A percentile compares a stretch with the other conserved stretches of the same genome.
These are phyloP conservation scores for Helicoverpa assulta DNA, from an alignment of 2,888 invertebrate species.

Conservation along the genomic window DNA sequence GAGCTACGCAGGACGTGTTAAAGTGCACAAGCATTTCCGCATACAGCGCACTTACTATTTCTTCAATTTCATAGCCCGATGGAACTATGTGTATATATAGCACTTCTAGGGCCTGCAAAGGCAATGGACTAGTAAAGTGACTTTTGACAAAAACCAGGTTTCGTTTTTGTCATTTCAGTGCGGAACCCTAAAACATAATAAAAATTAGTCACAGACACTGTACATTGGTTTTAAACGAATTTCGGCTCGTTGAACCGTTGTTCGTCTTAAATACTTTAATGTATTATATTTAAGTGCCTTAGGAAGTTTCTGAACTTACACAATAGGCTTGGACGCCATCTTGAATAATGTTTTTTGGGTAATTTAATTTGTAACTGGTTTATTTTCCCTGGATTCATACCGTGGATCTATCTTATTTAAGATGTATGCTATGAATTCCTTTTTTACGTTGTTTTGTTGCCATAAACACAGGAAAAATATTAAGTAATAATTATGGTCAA, in stretches of 20 bases:
- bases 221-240: conserved; percentile 25
- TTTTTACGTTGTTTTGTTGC: too few species aligned
- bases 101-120: too few species aligned
- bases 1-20: too few species aligned
- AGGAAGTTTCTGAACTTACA: conserved; percentile 42
- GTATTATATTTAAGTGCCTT: conserved; percentile 40
- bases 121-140: too few species aligned
- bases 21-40: too few species aligned
- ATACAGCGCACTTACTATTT: too few species aligned
- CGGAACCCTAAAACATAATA: conserved; percentile 16
- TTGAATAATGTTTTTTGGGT: conserved; percentile 13
- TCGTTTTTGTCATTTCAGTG: too few species aligned
- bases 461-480: too few species aligned
- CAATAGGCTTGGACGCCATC: conserved; percentile 16
- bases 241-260: conserved; percentile 35
- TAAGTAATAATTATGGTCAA: too few species aligned
- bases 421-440: neutral
- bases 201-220: conserved; percentile 19
- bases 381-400: conserved; percentile 10
- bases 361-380: conserved; percentile 28
- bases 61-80: too few species aligned
- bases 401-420: neutral
- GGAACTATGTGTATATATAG: too few species aligned
- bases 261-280: conserved; percentile 51
- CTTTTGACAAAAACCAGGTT: too few species aligned